Evolutionary conservation across 2,113 vertebrate species (phyloP), one percentile per base, ranked within the genome.

Genomic region (Istiophorus platypterus): DNA sequence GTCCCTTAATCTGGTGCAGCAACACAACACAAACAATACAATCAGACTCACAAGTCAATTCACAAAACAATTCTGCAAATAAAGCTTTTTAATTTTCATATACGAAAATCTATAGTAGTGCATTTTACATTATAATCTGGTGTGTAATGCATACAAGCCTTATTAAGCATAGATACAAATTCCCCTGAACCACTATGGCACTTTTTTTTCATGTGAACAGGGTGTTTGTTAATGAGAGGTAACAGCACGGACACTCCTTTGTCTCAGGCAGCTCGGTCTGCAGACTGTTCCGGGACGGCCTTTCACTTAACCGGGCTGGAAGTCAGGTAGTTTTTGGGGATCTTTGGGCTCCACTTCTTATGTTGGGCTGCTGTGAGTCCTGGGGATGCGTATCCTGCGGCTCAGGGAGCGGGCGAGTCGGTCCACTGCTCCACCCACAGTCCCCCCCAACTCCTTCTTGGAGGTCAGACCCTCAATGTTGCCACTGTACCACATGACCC

Each of bases 401-500:
- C 95, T 95, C 52, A 96, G 77, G 0, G 85, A 81, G 20, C 85
- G 92, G 3, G 94, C 95, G 8, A 95, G 72, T 7, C 91, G 89
- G 37, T 96, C 95, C 89, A 95, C 85, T 8, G 94, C 92, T 1
- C 74, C 84, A 29, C 76, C 90, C 59, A 91, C 54, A 12, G 42
- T 24, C n/a, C 85, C 78, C 20, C 85, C 81, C 24, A 88, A 47
- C n/a, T 93, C 91, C 79, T 88, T 93, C 5, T 57, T 79, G 22
- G 89, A 85, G 4, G 65, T 85, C 82, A 95, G 85, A 31, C 95
- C 95, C 85, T 97, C 96, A 8, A 97, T 96, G 81, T 98, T 98
- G 76, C 97, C 97, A 0, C 96, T 97, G 93, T 98, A 98, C 97
- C 97, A 98, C 92, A 97, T 92, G 59, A 97, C 95, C 97, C 97